Evolutionary conservation across 1,140 invertebrate genomes (phyloP).

Genomic region (Akabosia matsudoensis): DNA sequence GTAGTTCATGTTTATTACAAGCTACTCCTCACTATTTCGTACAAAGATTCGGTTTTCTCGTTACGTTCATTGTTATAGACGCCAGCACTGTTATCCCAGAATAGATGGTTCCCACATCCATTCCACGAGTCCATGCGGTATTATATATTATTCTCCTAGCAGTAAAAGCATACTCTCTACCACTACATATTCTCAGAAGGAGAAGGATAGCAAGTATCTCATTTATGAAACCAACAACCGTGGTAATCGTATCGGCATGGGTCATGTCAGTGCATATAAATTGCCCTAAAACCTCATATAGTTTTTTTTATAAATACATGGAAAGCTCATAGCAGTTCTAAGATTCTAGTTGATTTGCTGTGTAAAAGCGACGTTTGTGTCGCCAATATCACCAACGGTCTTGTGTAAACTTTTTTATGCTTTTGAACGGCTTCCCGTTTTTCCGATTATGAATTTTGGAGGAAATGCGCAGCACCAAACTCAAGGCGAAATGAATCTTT

Average conservation of each 20-base stretch:
- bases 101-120: neutral
- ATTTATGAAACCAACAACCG: slow-evolving; percentile 16
- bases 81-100: neutral
- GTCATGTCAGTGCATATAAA: slow-evolving; percentile 12
- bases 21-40: neutral
- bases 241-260: neutral
- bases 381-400: too few relatives aligned
- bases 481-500: neutral
- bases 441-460: too few relatives aligned
- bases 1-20: neutral
- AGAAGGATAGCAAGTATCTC: neutral
- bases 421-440: too few relatives aligned
- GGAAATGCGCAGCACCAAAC: too few relatives aligned
- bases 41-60: neutral
- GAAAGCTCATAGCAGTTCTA: neutral
- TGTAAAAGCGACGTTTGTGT: neutral
- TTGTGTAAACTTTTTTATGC: too few relatives aligned
- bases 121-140: neutral
- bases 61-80: neutral
- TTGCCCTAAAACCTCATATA: neutral
- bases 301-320: neutral
- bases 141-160: neutral
- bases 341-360: neutral
- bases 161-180: neutral
- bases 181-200: neutral